phyloP scores from a whole-genome alignment of 2,888 invertebrate genomes.

The Camptogramma bilineatum region DNA sequence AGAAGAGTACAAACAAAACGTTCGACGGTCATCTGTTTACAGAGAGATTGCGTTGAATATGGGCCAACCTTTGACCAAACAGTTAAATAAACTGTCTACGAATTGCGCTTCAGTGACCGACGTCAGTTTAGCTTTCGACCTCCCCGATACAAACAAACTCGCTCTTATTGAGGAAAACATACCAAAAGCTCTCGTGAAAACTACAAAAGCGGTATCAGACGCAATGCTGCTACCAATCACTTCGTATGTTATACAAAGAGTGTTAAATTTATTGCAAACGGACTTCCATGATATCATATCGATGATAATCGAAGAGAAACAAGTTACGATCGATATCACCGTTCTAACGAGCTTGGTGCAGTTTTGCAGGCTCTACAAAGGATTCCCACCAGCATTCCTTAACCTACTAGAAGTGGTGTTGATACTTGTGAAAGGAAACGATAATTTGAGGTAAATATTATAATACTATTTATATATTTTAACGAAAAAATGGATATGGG shows the following conservation, averaged over 20 bases:
- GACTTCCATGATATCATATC: conserved; percentile 53
- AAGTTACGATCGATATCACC: conserved; percentile 32
- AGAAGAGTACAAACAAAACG: conserved; percentile 59
- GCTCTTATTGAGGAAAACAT: conserved; percentile 54
- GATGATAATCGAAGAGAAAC: conserved; percentile 39
- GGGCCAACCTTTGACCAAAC: conserved; percentile 63
- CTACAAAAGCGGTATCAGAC: conserved; percentile 30
- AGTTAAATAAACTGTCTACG: conserved; percentile 55
- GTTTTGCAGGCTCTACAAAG: conserved; percentile 55
- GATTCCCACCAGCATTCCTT: conserved; percentile 63
- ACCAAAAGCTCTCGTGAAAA: conserved; percentile 44
- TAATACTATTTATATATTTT: too few species aligned
- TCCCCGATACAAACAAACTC: conserved; percentile 57
- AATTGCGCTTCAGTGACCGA: conserved; percentile 53
- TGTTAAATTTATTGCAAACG: conserved; percentile 61
- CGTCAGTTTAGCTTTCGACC: conserved; percentile 60
- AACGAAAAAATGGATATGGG: too few species aligned
- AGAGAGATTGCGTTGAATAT: conserved; percentile 61
- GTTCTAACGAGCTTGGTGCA: conserved; percentile 51
- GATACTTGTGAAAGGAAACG: conserved; percentile 50
- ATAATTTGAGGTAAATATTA: conserved; percentile 55
- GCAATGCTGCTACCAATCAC: conserved; percentile 85
- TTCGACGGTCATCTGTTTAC: conserved; percentile 54
- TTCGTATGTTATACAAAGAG: conserved; percentile 77
- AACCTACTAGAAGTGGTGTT: conserved; percentile 62